Base-by-base conservation (phyloP, 2,888 invertebrate genomes). In the Hybos culiciformis region DNA sequence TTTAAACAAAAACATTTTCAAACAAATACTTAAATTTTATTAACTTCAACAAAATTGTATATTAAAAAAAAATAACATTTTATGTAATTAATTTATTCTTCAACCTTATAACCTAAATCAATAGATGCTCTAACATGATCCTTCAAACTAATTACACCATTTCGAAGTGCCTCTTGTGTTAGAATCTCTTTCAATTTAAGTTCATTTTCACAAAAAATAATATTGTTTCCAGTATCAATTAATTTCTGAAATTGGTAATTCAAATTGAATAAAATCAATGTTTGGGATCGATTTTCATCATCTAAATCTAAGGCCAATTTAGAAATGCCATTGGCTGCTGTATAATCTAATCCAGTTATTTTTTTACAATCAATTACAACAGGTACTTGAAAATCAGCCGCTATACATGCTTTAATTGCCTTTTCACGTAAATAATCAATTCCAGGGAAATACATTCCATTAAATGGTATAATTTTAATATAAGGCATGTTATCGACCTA, bases 401-500 rank as follows among this genome's bases (percentile, higher is more conserved):
- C 63, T 20, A 61, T 55, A 37, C 71, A 71, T 6, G 73, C 71
- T 48, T 73, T 70, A 20, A 66, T 61, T 41, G 82, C 67, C 50
- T 72, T 71, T 26, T 71, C 69, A 2, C 74, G 69, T 34, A 83
- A 61, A 55, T 74, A 74, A 61, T 81, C 80, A 20, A 79, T 75
- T 42, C 80, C 78, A 34, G 84, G 77, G 65, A 82, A 87, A 58
- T 75, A 77, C 43, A 85, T 67, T 31, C 80, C 81, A 46, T 75
- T 67, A 52, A 78, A 74, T 2, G 83, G 80, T 47, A 73, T 76
- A 24, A 81, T 70, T 14, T 73, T 61, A 8, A 79, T 61, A 50
- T 74, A 80, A 46, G 74, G 70, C 50, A 71, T 62, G 4, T 60
- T 61, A n/a, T 70, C 72, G 23, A 67, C 63, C 73, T 74, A 39